Evolutionary conservation across 1,140 invertebrate species (phyloP), one percentile per base, ranked within the genome.

Genomic region (Megathymus violae): DNA sequence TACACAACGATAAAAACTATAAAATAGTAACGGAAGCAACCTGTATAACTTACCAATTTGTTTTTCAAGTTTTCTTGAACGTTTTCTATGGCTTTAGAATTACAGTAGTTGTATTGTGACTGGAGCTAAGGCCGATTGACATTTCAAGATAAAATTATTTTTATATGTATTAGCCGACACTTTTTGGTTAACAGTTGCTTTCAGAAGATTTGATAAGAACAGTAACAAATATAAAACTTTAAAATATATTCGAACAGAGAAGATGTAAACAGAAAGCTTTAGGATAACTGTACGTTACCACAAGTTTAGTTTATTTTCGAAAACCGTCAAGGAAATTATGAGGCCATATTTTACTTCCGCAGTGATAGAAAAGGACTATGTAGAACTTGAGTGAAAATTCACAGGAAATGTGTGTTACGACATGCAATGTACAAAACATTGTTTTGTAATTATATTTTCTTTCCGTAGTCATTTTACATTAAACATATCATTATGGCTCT

Each of bases 31-130:
- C n/a, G n/a, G n/a, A n/a, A n/a, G n/a, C n/a, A n/a, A n/a, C n/a
- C n/a, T n/a, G n/a, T 22, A 22, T 22, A 22, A 22, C 5, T 3
- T 22, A 22, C 27, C 7, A 4, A 7, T 31, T 9, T 31, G 27
- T 31, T 9, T 31, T 3, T 2, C 19, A 22, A 22, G 19, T 31
- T 9, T 31, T 31, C 7, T 31, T 31, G 3, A 6, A 31, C 27
- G 27, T 31, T 31, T 11, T 2, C 10, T 36, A 11, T n/a, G 34
- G 34, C n/a, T 36, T 7, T 36, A 36, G 34, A 36, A n/a, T 22
- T 22, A 36, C 34, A 36, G 34, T 36, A 36, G 34, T 36, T 36
- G 34, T 36, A 36, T 36, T 36, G 34, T 36, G 34, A 36, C 34
- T 36, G 34, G 4, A n/a, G 11, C 34, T 11, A 11, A 36, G 11